phyloP scores from a whole-genome alignment of 1,140 invertebrate species.

The Dendrolimus kikuchii region DNA sequence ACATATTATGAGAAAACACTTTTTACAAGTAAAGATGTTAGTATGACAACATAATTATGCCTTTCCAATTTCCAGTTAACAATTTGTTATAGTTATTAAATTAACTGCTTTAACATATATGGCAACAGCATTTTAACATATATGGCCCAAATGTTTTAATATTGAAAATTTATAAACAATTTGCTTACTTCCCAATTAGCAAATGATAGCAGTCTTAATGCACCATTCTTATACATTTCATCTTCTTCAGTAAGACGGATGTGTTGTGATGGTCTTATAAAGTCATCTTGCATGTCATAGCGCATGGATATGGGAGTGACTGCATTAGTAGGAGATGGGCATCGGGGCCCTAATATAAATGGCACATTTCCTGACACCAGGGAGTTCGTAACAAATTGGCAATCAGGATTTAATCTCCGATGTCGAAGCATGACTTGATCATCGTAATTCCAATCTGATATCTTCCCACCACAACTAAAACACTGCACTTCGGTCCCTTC shows the following conservation, averaged over 20 bases:
- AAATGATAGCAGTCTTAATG: slow-evolving; percentile 74
- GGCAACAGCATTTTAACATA: too few species aligned
- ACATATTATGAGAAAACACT: too few species aligned
- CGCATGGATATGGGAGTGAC: slow-evolving; percentile 6
- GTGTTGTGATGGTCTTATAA: slow-evolving; percentile 22
- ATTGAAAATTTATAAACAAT: too few species aligned
- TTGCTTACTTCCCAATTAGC: slow-evolving; percentile 77
- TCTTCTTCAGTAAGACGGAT: slow-evolving; percentile 53
- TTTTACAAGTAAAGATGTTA: too few species aligned
- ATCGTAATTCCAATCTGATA: slow-evolving; percentile 83
- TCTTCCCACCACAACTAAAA: slow-evolving; percentile 80
- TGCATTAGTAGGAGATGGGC: slow-evolving; percentile 19
- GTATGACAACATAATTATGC: too few species aligned
- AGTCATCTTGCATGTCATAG: slow-evolving; percentile 17
- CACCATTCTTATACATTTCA: slow-evolving; percentile 67
- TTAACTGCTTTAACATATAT: too few species aligned
- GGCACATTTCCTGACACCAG: slow-evolving; percentile 78
- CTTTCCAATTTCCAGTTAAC: too few species aligned
- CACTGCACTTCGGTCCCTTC: slow-evolving; percentile 80
- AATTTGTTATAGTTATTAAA: too few species aligned
- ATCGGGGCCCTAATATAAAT: slow-evolving; percentile 30
- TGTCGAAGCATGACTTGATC: slow-evolving; percentile 81
- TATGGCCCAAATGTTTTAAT: too few species aligned
- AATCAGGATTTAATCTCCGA: slow-evolving; percentile 76
- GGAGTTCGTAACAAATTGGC: slow-evolving; percentile 81